phyloP scores from a whole-genome alignment of 2,888 invertebrate species.

The Entomobrya multifasciata region DNA sequence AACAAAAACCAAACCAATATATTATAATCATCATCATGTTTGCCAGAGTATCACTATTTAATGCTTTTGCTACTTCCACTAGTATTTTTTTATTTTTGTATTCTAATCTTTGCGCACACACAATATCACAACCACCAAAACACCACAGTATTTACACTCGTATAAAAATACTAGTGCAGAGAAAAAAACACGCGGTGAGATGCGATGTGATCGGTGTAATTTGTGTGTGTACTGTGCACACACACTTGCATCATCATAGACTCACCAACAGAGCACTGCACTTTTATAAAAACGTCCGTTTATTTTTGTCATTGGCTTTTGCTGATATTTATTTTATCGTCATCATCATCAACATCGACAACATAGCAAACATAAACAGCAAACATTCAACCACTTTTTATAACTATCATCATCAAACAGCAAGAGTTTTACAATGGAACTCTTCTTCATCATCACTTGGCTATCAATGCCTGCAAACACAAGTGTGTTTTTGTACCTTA shows the following conservation, averaged over 20 bases:
- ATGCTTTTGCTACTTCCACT: slow-evolving; percentile 30
- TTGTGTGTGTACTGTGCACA: neutral
- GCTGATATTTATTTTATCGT: slow-evolving; percentile 69
- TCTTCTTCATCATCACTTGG: neutral
- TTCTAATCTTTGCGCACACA: slow-evolving; percentile 34
- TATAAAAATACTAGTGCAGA: neutral
- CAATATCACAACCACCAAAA: neutral
- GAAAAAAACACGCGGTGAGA: neutral
- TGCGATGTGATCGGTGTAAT: neutral
- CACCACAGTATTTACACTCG: slow-evolving; percentile 19
- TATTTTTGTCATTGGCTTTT: slow-evolving; percentile 77
- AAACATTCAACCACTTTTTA: neutral
- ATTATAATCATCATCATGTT: slow-evolving; percentile 44
- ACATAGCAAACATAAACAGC: neutral
- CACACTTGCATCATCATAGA: slow-evolving; percentile 3
- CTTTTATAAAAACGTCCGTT: slow-evolving; percentile 58
- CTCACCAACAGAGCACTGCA: too few species aligned
- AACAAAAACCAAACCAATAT: slow-evolving; percentile 23
- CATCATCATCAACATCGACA: slow-evolving; percentile 4
- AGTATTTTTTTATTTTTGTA: slow-evolving; percentile 55
- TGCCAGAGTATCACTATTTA: neutral
- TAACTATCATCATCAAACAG: neutral
- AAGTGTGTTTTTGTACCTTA: neutral
- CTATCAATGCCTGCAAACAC: neutral
- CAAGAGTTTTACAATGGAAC: slow-evolving; percentile 13